A percentile compares a stretch with the other conserved stretches of the same genome.
Evolutionary conservation across 2,113 vertebrate species (phyloP).

Genomic region (Gadus macrocephalus): DNA sequence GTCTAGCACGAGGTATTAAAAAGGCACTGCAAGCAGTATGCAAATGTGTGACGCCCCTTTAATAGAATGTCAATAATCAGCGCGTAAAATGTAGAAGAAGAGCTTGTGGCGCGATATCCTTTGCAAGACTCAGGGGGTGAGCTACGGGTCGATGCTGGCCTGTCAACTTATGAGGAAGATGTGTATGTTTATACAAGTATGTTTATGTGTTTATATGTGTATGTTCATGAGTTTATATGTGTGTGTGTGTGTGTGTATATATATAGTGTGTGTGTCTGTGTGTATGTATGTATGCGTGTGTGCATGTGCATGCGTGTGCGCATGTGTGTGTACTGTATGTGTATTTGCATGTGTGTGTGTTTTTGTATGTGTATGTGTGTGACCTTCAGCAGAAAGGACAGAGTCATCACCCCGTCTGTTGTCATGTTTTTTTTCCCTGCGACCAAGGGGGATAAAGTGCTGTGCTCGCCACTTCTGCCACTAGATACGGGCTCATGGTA

Average conservation of each 20-base stretch:
- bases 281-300: no score
- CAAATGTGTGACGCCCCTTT: not conserved
- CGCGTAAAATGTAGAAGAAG: no score
- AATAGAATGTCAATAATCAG: not conserved
- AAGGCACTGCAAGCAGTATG: not conserved
- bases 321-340: not conserved
- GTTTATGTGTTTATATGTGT: not conserved
- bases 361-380: not conserved
- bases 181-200: slow-evolving; percentile 59
- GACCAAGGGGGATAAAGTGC: slow-evolving; percentile 49
- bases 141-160: slow-evolving; percentile 47
- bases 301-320: not conserved
- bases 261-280: no score
- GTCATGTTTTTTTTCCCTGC: slow-evolving; percentile 49
- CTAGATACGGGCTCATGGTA: slow-evolving; percentile 40
- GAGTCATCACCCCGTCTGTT: slow-evolving; percentile 51
- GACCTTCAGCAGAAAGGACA: slow-evolving; percentile 64
- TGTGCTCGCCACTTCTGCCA: slow-evolving; percentile 52
- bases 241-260: no score
- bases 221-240: not conserved
- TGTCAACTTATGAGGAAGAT: slow-evolving; percentile 52
- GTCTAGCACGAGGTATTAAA: not conserved
- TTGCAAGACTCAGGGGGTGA: not conserved
- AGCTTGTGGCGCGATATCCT: no score
- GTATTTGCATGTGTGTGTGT: not conserved